A percentile compares a stretch with the other conserved stretches of the same genome.
Conservation (phyloP, 2,797 vertebrate genomes). For the Merluccius polli region DNA sequence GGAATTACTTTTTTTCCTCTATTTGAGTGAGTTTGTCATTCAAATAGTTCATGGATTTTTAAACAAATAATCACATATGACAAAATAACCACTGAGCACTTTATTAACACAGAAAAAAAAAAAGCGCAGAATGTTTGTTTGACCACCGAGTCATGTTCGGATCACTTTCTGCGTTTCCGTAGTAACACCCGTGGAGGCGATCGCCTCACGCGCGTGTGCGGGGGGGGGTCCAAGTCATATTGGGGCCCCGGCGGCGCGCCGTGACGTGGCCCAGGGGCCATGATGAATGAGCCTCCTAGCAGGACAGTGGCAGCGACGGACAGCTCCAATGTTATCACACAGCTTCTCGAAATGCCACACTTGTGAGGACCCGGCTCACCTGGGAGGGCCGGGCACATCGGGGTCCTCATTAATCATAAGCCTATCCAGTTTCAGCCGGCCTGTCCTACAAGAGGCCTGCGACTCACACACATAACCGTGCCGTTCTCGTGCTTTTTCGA, state of each 20-base stretch:
- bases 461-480: no score
- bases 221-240: conserved; percentile 19
- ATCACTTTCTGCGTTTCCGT: conserved; percentile 30
- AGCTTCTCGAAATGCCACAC: conserved; percentile 48
- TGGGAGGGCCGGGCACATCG: conserved; percentile 46
- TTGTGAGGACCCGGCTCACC: conserved; percentile 49
- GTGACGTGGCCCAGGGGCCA: conserved; percentile 39
- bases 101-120: background rate
- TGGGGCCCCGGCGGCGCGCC: conserved; percentile 29
- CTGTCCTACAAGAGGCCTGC: conserved; percentile 26
- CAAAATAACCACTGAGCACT: background rate
- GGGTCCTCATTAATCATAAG: conserved; percentile 63
- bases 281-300: conserved; percentile 66
- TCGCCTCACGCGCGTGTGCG: no score
- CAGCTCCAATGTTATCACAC: conserved; percentile 66
- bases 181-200: conserved; percentile 17
- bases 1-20: background rate
- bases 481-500: conserved; percentile 15
- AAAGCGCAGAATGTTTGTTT: conserved; percentile 17
- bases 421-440: conserved; percentile 36
- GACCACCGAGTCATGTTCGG: conserved; percentile 32
- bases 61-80: background rate
- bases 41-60: background rate
- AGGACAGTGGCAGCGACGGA: conserved; percentile 58
- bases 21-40: background rate